Percentiles rank a stretch among this genome's conserved stretches.
Evolutionary conservation across 2,797 vertebrate genomes (phyloP).

Genomic region (Xenopus petersii): DNA sequence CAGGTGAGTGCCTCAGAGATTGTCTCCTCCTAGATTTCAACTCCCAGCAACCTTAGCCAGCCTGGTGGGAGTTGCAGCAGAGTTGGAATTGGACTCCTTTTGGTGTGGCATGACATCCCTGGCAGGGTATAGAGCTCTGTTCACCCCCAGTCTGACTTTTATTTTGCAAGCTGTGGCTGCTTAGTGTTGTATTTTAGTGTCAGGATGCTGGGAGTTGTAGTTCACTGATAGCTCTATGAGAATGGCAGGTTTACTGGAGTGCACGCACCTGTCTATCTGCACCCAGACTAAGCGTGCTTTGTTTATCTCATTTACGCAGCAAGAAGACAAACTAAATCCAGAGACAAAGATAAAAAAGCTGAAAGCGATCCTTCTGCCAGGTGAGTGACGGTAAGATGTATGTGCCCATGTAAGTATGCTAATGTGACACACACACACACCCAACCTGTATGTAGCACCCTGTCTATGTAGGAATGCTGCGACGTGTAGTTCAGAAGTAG

Average conservation of each 20-base stretch:
- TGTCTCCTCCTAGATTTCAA: neutral
- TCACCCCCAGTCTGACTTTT: too few species aligned
- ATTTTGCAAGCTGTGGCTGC: too few species aligned
- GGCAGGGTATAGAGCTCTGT: too few species aligned
- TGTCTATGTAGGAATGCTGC: too few species aligned
- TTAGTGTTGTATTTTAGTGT: too few species aligned
- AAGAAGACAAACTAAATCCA: slow-evolving; percentile 74
- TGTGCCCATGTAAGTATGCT: neutral
- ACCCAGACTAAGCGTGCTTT: neutral
- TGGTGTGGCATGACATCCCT: too few species aligned
- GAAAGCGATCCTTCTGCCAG: slow-evolving; percentile 86
- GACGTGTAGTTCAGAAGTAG: too few species aligned
- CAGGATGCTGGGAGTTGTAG: neutral
- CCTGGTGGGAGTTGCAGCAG: neutral
- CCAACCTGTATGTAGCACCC: too few species aligned
- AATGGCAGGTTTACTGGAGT: neutral
- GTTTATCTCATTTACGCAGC: slow-evolving; percentile 61
- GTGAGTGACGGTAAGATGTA: slow-evolving; percentile 60
- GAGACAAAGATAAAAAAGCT: slow-evolving; percentile 86
- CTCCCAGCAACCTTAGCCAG: neutral
- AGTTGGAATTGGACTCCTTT: too few species aligned
- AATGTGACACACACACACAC: neutral
- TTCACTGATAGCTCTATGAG: neutral
- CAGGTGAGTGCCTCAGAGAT: slow-evolving; percentile 67
- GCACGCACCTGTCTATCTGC: neutral